Evolutionary conservation across 2,113 vertebrate genomes (phyloP).

Genomic region (Marmota flaviventris): DNA sequence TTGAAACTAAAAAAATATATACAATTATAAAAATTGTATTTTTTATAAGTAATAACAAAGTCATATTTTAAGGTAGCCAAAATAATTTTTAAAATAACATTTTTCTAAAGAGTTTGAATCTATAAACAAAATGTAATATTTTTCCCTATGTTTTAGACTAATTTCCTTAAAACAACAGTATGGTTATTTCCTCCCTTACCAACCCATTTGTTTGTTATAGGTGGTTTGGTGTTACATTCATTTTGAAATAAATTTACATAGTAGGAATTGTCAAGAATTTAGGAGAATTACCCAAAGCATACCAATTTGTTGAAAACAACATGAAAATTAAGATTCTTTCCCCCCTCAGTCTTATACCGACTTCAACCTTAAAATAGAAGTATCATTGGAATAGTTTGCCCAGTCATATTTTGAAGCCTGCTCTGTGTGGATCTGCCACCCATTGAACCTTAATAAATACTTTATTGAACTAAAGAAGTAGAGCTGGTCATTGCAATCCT

Average conservation of each 20-base stretch:
- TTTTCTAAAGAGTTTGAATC: conserved; percentile 13
- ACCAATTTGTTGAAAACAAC: not conserved
- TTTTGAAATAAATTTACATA: conserved; percentile 52
- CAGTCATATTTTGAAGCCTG: not conserved
- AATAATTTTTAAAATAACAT: not conserved
- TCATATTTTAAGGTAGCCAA: not conserved
- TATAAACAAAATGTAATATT: conserved; percentile 27
- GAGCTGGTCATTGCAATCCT: not conserved
- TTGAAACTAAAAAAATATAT: conserved; percentile 16
- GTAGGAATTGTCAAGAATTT: conserved; percentile 4
- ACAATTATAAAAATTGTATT: conserved; percentile 12
- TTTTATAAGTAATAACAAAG: conserved; percentile 10
- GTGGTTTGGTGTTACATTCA: not conserved
- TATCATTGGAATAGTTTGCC: not conserved
- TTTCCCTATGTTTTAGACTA: conserved; percentile 13
- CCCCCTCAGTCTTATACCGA: not conserved
- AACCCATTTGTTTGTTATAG: not conserved
- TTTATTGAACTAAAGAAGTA: not conserved
- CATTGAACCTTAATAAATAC: not conserved
- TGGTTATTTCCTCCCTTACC: conserved; percentile 20
- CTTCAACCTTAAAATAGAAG: not conserved
- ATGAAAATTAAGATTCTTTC: conserved; percentile 45
- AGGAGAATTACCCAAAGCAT: not conserved
- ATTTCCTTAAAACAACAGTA: conserved; percentile 25
- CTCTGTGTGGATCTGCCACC: not conserved